Evolutionary conservation across 2,797 vertebrate species (phyloP).

Genomic region (Sebastes oblongus): DNA sequence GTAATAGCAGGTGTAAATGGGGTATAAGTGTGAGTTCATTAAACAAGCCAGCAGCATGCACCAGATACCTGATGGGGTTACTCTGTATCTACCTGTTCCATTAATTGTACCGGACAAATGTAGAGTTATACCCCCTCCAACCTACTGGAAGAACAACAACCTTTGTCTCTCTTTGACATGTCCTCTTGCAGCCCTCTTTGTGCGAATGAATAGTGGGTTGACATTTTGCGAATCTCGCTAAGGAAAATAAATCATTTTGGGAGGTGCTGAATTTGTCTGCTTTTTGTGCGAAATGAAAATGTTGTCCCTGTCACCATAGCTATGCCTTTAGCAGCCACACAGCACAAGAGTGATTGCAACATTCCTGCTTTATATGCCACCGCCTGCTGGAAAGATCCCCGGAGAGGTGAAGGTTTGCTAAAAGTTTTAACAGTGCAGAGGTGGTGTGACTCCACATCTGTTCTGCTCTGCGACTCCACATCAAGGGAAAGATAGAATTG

Average conservation of each 20-base stretch:
- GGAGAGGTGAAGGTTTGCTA: conserved; percentile 37
- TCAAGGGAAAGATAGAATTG: background rate
- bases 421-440: conserved; percentile 36
- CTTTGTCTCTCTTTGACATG: background rate
- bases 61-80: background rate
- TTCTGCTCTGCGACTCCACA: background rate
- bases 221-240: conserved; percentile 34
- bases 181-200: background rate
- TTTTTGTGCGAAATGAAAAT: conserved; percentile 46
- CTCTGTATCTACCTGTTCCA: background rate
- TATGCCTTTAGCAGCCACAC: conserved; percentile 44
- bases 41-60: background rate
- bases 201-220: conserved; percentile 11
- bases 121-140: background rate
- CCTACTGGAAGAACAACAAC: background rate
- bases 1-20: background rate
- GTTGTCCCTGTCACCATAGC: conserved; percentile 46
- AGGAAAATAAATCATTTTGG: conserved; percentile 40
- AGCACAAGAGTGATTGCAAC: conserved; percentile 39
- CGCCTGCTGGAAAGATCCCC: conserved; percentile 47
- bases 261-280: conserved; percentile 36
- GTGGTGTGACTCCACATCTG: conserved; percentile 1
- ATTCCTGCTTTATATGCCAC: conserved; percentile 48
- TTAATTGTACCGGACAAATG: background rate
- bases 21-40: background rate